Conservation (phyloP, 2,113 vertebrate genomes). For the Tauraco erythrolophus region DNA sequence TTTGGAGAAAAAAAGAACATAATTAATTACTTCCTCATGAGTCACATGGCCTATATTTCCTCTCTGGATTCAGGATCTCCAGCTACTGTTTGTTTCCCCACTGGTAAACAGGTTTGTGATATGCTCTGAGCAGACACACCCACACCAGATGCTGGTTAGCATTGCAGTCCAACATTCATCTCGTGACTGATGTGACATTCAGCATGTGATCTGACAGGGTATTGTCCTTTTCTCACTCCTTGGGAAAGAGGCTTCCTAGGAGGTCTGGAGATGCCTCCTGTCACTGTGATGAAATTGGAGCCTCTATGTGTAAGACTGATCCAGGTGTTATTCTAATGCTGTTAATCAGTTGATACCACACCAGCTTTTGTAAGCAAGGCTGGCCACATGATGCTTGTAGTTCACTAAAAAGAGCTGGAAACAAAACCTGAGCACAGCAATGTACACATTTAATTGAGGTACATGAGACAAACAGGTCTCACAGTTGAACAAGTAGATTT, state of each 20-base stretch:
- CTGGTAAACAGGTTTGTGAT: not conserved
- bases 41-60: not conserved
- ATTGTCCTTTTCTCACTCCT: not conserved
- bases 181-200: not conserved
- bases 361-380: not conserved
- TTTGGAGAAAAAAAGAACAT: rapidly evolving
- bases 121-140: not conserved
- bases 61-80: not conserved
- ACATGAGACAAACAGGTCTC: not conserved
- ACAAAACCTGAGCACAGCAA: not conserved
- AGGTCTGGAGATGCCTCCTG: not conserved
- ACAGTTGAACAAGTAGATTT: not conserved
- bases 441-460: not conserved
- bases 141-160: too few relatives aligned
- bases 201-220: not conserved
- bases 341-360: not conserved
- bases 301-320: not conserved
- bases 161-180: not conserved
- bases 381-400: not conserved
- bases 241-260: not conserved
- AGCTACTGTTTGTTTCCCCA: not conserved
- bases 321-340: not conserved
- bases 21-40: not conserved
- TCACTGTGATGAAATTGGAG: not conserved
- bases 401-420: not conserved